These are phyloP conservation scores for Drosophila sproati DNA, from an alignment of 1,140 invertebrate species.

Conservation along the genomic window DNA sequence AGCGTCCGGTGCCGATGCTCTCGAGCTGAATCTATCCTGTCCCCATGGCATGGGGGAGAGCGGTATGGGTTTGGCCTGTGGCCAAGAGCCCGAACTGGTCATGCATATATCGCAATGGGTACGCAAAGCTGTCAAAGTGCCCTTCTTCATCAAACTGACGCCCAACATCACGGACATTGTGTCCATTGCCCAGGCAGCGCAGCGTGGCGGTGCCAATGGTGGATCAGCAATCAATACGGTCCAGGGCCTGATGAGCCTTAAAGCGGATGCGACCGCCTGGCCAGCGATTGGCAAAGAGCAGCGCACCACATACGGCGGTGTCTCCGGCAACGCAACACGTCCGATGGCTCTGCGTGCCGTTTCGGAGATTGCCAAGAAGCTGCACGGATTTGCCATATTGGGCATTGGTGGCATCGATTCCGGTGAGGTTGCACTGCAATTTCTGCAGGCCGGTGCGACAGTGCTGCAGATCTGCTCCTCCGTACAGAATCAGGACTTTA, in stretches of 20 bases:
- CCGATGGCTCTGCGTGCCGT: conserved; percentile 96
- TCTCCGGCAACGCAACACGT: conserved; percentile 97
- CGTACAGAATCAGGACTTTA: conserved; percentile 99
- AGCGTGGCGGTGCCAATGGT: conserved; percentile 96
- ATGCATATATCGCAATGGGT: conserved; percentile 97
- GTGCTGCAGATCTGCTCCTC: conserved; percentile 97
- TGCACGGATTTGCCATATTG: conserved; percentile 96
- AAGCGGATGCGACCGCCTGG: conserved; percentile 93
- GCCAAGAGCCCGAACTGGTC: conserved; percentile 95
- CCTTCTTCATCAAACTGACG: conserved; percentile 99
- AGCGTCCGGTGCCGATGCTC: conserved; percentile 94
- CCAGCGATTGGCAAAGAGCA: conserved; percentile 93
- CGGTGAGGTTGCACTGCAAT: conserved; percentile 96
- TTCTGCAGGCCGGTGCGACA: conserved; percentile 95
- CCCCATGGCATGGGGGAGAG: conserved; percentile 99
- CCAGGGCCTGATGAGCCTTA: conserved; percentile 95
- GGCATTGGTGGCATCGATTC: conserved; percentile 99
- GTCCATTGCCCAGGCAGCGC: conserved; percentile 94
- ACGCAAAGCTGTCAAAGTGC: conserved; percentile 92
- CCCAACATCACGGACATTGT: conserved; percentile 98
- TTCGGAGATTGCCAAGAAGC: conserved; percentile 91
- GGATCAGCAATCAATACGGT: conserved; percentile 99
- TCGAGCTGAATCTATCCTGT: conserved; percentile 98
- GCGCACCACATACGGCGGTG: conserved; percentile 97
- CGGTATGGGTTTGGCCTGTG: conserved; percentile 99